Conservation (phyloP, 1,140 invertebrate genomes). For the Sitophilus oryzae region DNA sequence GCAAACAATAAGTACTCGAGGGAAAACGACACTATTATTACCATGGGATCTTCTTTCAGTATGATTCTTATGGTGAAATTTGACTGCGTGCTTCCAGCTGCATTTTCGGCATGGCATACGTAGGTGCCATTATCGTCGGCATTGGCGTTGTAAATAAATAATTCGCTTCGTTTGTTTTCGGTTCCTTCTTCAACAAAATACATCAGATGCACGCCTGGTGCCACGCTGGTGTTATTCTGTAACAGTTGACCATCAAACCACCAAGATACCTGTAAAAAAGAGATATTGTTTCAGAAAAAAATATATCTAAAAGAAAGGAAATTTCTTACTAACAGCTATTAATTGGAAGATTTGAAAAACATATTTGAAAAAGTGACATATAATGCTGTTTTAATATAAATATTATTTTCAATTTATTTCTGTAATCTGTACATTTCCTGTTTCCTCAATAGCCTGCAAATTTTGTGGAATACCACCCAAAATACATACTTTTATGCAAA, state of each 20-base stretch:
- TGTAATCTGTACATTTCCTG: no score
- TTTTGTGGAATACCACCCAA: no score
- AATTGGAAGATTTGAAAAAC: no score
- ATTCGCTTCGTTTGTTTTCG: constrained; percentile 66
- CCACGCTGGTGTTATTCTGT: constrained; percentile 61
- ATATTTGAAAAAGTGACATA: no score
- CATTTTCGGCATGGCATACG: constrained; percentile 74
- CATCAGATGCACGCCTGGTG: constrained; percentile 56
- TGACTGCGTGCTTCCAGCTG: constrained; percentile 64
- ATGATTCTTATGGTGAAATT: constrained; percentile 73
- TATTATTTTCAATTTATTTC: no score
- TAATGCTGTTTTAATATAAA: no score
- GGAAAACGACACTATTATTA: constrained; percentile 58
- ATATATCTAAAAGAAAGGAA: background rate
- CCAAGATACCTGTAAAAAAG: constrained; percentile 55
- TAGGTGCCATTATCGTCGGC: constrained; percentile 75
- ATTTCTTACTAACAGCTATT: no score
- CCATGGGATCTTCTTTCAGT: constrained; percentile 62
- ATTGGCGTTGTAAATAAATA: constrained; percentile 68
- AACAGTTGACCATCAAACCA: constrained; percentile 70
- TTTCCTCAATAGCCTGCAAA: no score
- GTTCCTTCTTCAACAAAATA: constrained; percentile 63
- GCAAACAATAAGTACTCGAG: constrained; percentile 62
- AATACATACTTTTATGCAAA: no score
- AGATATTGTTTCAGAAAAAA: background rate